phyloP scores from a whole-genome alignment of 2,888 invertebrate species.

The Drosophila aldrichi region DNA sequence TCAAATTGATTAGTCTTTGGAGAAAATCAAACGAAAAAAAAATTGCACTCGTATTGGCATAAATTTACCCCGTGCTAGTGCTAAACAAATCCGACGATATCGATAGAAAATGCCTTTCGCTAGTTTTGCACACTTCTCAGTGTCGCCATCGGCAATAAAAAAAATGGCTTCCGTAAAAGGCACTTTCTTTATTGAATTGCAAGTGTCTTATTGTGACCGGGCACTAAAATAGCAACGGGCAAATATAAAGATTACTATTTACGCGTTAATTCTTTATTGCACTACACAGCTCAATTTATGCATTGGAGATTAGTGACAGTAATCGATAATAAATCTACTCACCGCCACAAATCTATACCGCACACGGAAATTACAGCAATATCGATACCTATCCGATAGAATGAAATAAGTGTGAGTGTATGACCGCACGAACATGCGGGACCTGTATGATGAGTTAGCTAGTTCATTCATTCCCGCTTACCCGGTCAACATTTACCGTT shows the following conservation, averaged over 20 bases:
- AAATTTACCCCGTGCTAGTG: constrained; percentile 40
- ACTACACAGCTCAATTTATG: constrained; percentile 38
- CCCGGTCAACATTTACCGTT: constrained; percentile 7
- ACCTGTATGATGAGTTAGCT: constrained; percentile 34
- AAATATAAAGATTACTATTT: constrained; percentile 33
- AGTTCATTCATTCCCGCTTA: constrained; percentile 9
- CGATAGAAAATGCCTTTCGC: constrained; percentile 49
- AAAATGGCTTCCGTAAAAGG: constrained; percentile 30
- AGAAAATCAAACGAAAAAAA: constrained; percentile 19
- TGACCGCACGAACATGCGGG: constrained; percentile 15
- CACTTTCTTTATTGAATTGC: constrained; percentile 32
- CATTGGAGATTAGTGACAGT: constrained; percentile 28
- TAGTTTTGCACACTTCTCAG: constrained; percentile 47
- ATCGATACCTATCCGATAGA: constrained; percentile 18
- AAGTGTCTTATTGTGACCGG: constrained; percentile 12
- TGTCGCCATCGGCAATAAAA: constrained; percentile 42
- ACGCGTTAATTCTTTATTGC: constrained; percentile 53
- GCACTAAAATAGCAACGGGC: constrained; percentile 20
- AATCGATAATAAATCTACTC: constrained; percentile 31
- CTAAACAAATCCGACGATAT: constrained; percentile 52
- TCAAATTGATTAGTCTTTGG: constrained; percentile 18
- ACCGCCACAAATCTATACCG: constrained; percentile 28
- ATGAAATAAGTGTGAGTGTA: neutral
- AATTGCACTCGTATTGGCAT: constrained; percentile 35
- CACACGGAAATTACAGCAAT: constrained; percentile 7